Percentiles rank a stretch among this genome's conserved stretches.
phyloP scores from a whole-genome alignment of 2,888 invertebrate genomes.

The Clusia tigrina region DNA sequence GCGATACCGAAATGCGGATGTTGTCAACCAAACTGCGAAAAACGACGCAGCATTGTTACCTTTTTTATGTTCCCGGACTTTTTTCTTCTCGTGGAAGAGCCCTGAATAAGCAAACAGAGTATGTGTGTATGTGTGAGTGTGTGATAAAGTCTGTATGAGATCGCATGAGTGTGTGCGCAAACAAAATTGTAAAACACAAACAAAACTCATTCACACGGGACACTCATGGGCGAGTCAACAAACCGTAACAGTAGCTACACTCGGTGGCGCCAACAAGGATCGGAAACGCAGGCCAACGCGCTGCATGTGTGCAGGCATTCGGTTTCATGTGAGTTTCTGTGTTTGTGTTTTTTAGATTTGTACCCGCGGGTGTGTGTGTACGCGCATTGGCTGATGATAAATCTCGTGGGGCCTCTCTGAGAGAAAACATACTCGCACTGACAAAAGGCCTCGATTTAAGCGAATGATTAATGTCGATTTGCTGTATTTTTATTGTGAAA shows the following conservation, averaged over 20 bases:
- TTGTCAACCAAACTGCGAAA: not conserved
- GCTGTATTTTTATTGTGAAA: too few relatives aligned
- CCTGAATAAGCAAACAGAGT: too few relatives aligned
- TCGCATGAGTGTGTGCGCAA: too few relatives aligned
- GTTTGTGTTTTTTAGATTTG: too few relatives aligned
- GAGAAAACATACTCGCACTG: constrained; percentile 9
- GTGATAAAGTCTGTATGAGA: too few relatives aligned
- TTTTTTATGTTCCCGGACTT: too few relatives aligned
- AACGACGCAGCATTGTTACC: too few relatives aligned
- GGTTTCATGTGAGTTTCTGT: not conserved
- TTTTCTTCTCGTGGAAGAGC: too few relatives aligned
- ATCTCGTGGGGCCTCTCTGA: constrained; percentile 3
- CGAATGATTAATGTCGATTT: constrained; percentile 23
- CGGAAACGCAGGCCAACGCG: not conserved
- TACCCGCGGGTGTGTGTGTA: not conserved
- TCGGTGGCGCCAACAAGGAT: not conserved
- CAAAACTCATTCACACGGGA: constrained; percentile 1
- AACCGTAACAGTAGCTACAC: not conserved
- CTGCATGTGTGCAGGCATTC: not conserved
- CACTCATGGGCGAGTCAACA: not conserved
- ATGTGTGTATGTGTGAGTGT: too few relatives aligned
- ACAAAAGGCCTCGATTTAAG: constrained; percentile 25
- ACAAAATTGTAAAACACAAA: constrained; percentile 7
- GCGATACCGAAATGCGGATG: too few relatives aligned
- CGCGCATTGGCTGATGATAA: not conserved